A percentile compares a stretch with the other conserved stretches of the same genome.
Conservation (phyloP, 2,797 vertebrate genomes). For the Dipus sagitta region DNA sequence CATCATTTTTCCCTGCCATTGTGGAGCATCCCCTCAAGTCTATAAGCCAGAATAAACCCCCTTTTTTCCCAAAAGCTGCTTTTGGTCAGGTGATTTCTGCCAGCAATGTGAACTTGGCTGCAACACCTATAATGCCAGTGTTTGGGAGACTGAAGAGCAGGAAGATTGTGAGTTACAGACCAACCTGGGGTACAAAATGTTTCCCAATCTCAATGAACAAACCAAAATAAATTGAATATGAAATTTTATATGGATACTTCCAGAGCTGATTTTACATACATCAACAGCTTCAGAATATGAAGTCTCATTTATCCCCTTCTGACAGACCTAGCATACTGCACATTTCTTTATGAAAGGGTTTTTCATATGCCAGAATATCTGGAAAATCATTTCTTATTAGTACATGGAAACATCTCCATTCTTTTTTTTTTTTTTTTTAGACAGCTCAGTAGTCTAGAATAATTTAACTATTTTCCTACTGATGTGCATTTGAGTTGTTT, state of each 20-base stretch:
- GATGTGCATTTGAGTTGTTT: not conserved
- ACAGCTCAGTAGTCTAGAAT: not conserved
- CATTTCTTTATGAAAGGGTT: not conserved
- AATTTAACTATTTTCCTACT: not conserved
- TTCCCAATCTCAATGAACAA: not conserved
- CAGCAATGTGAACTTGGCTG: too few species aligned
- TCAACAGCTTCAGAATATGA: not conserved
- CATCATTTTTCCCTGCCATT: too few species aligned
- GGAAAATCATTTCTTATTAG: not conserved
- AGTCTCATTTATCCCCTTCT: slow-evolving; percentile 30
- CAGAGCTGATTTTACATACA: not conserved
- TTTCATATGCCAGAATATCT: not conserved
- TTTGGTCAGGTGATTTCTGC: too few species aligned
- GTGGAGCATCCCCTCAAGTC: too few species aligned
- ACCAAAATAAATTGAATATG: not conserved
- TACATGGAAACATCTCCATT: not conserved
- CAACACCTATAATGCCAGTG: not conserved
- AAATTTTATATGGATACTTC: not conserved
- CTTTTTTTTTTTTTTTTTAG: not conserved
- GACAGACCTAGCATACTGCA: slow-evolving; percentile 10
- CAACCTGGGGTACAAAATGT: not conserved
- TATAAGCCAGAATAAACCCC: too few species aligned
- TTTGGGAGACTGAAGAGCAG: not conserved
- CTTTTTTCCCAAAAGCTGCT: too few species aligned
- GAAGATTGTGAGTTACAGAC: not conserved